Evolutionary conservation across 2,888 invertebrate species (phyloP).

Genomic region (Pollenia angustigena): DNA sequence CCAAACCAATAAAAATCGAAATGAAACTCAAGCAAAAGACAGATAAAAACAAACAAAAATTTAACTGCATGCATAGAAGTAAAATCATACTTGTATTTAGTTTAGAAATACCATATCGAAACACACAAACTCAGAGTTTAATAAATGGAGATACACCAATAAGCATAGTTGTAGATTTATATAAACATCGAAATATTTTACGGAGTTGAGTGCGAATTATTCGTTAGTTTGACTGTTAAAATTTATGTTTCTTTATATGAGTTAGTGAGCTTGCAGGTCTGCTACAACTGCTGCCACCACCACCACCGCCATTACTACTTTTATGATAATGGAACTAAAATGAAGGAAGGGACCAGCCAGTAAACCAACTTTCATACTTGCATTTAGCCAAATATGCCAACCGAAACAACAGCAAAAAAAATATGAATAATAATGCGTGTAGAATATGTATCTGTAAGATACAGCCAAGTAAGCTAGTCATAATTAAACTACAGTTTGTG

Average conservation of each 20-base stretch:
- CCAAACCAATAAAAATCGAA: constrained; percentile 32
- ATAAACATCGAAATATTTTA: constrained; percentile 31
- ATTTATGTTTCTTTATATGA: constrained; percentile 37
- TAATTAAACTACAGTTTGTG: constrained; percentile 61
- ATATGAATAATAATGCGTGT: constrained; percentile 36
- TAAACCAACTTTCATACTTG: constrained; percentile 24
- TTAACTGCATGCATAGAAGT: constrained; percentile 42
- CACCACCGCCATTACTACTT: background rate
- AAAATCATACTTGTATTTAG: constrained; percentile 20
- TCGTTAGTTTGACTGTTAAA: constrained; percentile 51
- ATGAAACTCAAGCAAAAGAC: constrained; percentile 44
- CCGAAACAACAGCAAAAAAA: constrained; percentile 57
- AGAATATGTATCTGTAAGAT: constrained; percentile 62
- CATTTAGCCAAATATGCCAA: constrained; percentile 61
- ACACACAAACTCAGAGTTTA: background rate
- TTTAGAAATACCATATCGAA: constrained; percentile 1
- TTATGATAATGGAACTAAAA: constrained; percentile 31
- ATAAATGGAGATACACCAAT: background rate
- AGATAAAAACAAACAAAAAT: constrained; percentile 33
- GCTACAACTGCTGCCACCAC: background rate
- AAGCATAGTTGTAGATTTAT: background rate
- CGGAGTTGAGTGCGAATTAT: constrained; percentile 51
- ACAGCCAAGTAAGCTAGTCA: constrained; percentile 48
- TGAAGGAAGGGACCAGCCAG: constrained; percentile 39
- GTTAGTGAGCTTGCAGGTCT: constrained; percentile 1